A percentile compares a stretch with the other conserved stretches of the same genome.
Evolutionary conservation across 2,113 vertebrate species (phyloP).

Genomic region (Melanerpes formicivorus): DNA sequence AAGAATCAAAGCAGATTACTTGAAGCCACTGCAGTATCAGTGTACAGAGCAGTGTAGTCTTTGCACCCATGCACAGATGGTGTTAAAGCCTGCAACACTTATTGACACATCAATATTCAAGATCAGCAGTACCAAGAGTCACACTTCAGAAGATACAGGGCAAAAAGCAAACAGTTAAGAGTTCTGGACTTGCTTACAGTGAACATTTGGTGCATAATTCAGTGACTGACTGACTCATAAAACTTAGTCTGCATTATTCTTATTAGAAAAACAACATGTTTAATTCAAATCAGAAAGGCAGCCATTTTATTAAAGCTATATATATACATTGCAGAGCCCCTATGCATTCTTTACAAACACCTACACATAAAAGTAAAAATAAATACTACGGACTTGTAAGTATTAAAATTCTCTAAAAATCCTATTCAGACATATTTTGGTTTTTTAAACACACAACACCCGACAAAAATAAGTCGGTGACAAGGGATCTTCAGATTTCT

Average conservation of each 20-base stretch:
- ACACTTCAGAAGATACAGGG: conserved; percentile 4
- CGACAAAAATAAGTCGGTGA: neutral
- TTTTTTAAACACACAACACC: neutral
- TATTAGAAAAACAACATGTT: neutral
- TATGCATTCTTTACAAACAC: neutral
- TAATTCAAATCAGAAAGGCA: neutral
- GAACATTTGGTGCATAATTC: conserved; percentile 12
- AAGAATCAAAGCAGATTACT: neutral
- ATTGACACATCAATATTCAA: neutral
- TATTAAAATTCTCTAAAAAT: neutral
- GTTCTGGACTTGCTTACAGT: neutral
- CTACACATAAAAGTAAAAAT: neutral
- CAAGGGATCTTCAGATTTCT: neutral
- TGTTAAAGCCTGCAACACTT: neutral
- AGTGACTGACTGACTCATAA: neutral
- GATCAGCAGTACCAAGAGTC: conserved; percentile 14
- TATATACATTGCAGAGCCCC: neutral
- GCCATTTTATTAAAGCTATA: neutral
- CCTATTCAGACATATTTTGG: neutral
- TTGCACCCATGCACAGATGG: neutral
- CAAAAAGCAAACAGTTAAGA: conserved; percentile 37
- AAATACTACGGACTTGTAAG: neutral
- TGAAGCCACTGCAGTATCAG: neutral
- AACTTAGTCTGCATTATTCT: neutral
- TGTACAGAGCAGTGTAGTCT: neutral